Base-by-base conservation (phyloP, 2,113 vertebrate species). In the Epinephelus lanceolatus region DNA sequence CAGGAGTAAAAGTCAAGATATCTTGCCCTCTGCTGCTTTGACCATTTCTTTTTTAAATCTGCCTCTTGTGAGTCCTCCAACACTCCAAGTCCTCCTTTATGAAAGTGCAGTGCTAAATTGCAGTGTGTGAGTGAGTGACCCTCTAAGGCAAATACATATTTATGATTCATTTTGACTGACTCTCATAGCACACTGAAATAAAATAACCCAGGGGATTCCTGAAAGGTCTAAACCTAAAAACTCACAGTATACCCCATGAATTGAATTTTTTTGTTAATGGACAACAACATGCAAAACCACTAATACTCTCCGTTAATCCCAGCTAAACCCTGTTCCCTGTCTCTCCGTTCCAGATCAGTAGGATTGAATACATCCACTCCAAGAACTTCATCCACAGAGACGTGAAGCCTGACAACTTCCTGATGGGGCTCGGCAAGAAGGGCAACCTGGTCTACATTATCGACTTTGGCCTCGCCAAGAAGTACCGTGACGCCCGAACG, bases 351-450 rank as follows among this genome's bases (percentile, higher is more conserved):
- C 92, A 99, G 98, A 99, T 99, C 94, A 99, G 98, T 83, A 95
- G 98, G 83, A 99, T 99, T 5, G 98, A 99, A 88, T 99, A 98
- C 88, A 99, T 99, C 93, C 98, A 99, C 96, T 98, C 98, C 87
- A 99, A 99, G 96, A 99, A 99, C 94, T 99, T 99, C 92, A 99
- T 99, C 91, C 98, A 99, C 93, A 95, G 98, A 85, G 98, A 99
- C 45, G 98, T 99, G 80, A 99, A 99, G 87, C 98, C 98, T 0
- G 98, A 99, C 91, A 99, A 99, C 93, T 99, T 99, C 90, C 96
- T 99, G 71, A 99, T 99, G 98, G 98, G 98, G 15, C 96, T 99
- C 0, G 98, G 98, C 69, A 99, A 99, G 92, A 99, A 99, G 85
- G 98, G 98, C 78, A 99, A 99, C 90, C 94, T 99, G 87, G 98